phyloP scores from a whole-genome alignment of 2,113 vertebrate species.

The Sceloporus tristichus region DNA sequence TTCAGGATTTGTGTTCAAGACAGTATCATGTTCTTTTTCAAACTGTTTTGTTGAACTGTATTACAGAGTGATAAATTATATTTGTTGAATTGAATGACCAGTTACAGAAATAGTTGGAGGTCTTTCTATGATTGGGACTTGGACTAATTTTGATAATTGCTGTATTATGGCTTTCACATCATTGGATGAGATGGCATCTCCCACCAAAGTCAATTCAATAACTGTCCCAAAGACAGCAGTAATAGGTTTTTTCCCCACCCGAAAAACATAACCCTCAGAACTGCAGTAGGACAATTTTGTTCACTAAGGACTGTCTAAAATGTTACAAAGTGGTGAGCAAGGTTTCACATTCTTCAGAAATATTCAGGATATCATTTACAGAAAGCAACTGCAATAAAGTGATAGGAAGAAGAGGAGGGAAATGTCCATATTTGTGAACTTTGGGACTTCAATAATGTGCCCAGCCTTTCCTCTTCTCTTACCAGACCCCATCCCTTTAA shows the following conservation, averaged over 20 bases:
- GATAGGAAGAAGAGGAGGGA: background rate
- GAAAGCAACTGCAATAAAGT: background rate
- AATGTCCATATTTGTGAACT: too few species aligned
- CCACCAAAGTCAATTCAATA: background rate
- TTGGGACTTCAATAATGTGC: too few species aligned
- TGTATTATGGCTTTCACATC: background rate
- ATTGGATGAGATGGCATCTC: background rate
- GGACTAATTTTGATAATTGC: background rate
- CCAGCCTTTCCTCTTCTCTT: too few species aligned
- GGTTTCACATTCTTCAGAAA: background rate
- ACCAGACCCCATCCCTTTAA: background rate
- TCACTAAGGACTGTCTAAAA: background rate
- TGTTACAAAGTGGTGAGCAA: background rate
- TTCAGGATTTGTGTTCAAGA: background rate
- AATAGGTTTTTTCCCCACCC: background rate
- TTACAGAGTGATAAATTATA: background rate
- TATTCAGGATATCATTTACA: background rate
- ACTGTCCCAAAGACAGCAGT: background rate
- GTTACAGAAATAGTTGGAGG: background rate
- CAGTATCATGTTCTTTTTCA: background rate
- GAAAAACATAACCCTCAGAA: too few species aligned
- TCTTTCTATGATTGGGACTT: background rate
- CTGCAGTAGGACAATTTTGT: too few species aligned
- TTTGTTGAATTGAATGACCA: background rate
- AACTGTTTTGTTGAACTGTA: background rate